phyloP scores from a whole-genome alignment of 1,140 invertebrate genomes.

The Ridgeia piscesae region DNA sequence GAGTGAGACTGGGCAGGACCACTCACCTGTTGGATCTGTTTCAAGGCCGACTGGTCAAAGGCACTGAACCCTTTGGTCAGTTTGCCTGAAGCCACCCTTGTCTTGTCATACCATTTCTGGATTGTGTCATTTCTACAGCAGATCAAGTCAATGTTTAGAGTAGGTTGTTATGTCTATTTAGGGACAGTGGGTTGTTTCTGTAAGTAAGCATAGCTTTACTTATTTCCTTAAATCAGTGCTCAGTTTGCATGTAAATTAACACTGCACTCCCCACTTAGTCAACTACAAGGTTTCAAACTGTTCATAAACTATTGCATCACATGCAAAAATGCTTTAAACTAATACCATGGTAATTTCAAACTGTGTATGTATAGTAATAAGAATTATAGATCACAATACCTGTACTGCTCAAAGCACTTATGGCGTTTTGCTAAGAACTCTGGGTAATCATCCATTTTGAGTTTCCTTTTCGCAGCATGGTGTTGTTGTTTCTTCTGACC shows the following conservation, averaged over 20 bases:
- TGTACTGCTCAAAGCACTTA: constrained; percentile 69
- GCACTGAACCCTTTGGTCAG: constrained; percentile 65
- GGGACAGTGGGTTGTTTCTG: neutral
- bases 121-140: constrained; percentile 57
- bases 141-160: neutral
- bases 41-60: constrained; percentile 75
- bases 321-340: too few relatives aligned
- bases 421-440: constrained; percentile 66
- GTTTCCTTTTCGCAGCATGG: constrained; percentile 59
- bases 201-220: neutral
- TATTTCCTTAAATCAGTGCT: neutral
- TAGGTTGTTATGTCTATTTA: too few relatives aligned
- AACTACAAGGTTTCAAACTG: too few relatives aligned
- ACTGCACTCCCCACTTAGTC: too few relatives aligned
- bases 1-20: neutral
- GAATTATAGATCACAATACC: constrained; percentile 60
- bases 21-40: constrained; percentile 77
- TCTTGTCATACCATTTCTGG: constrained; percentile 92
- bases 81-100: constrained; percentile 64
- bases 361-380: neutral
- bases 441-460: constrained; percentile 69
- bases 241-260: too few relatives aligned
- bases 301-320: too few relatives aligned
- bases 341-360: too few relatives aligned
- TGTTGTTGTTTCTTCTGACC: constrained; percentile 47